Conservation (phyloP, 2,797 vertebrate genomes). For the Merluccius polli region DNA sequence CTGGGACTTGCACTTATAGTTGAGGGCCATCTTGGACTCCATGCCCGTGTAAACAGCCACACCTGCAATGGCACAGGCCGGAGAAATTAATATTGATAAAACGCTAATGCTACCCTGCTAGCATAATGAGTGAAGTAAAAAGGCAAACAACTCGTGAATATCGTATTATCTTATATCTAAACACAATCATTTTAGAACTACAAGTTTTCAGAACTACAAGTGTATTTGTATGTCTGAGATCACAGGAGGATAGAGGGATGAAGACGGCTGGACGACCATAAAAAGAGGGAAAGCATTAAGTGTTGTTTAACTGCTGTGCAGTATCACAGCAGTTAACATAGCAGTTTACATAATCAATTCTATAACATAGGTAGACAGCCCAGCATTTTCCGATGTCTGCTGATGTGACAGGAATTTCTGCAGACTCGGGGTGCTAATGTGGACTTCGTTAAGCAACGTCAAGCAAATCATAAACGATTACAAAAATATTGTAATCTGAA, state of each 20-base stretch:
- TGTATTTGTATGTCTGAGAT: not conserved
- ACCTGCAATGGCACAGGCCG: conserved; percentile 69
- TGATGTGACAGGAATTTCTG: not conserved
- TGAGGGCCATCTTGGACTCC: conserved; percentile 99
- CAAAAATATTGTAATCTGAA: too few species aligned
- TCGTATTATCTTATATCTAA: not conserved
- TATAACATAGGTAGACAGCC: too few species aligned
- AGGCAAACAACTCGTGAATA: not conserved
- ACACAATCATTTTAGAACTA: not conserved
- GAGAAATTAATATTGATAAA: conserved; percentile 4
- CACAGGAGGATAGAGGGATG: not conserved
- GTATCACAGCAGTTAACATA: too few species aligned
- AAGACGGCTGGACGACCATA: not conserved
- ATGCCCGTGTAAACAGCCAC: conserved; percentile 98
- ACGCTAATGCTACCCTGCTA: not conserved
- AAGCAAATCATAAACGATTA: too few species aligned
- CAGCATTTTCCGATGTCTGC: not conserved
- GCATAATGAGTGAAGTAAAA: not conserved
- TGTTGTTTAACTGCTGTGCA: too few species aligned
- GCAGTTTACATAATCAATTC: too few species aligned
- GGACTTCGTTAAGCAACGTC: too few species aligned
- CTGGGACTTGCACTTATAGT: conserved; percentile 99
- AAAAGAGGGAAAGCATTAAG: too few species aligned
- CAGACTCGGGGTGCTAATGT: too few species aligned
- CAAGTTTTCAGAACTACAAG: not conserved